These are phyloP conservation scores for Siniperca chuatsi DNA, from an alignment of 2,113 vertebrate species.

Conservation along the genomic window DNA sequence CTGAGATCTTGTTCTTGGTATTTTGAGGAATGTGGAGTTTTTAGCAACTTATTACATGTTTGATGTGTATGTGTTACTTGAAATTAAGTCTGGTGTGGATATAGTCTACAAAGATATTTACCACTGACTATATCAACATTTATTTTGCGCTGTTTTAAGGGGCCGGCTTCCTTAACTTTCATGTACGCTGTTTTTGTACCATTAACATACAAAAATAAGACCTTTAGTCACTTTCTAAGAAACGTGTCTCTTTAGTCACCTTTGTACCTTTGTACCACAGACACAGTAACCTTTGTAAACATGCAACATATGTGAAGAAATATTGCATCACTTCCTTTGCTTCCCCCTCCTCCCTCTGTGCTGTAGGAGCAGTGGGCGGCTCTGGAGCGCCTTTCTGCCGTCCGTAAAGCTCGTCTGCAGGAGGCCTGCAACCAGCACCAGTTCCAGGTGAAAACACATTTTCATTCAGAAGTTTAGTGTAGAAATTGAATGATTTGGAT, in stretches of 20 bases:
- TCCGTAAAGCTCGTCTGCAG: slow-evolving; percentile 91
- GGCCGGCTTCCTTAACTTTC: too few relatives aligned
- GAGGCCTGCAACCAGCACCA: slow-evolving; percentile 94
- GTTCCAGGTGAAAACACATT: slow-evolving; percentile 85
- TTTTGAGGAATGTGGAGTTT: not conserved
- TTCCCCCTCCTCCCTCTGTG: slow-evolving; percentile 23
- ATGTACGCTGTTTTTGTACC: too few relatives aligned
- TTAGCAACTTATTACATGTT: not conserved
- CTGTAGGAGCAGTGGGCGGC: slow-evolving; percentile 93
- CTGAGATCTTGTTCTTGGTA: not conserved
- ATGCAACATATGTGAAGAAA: too few relatives aligned
- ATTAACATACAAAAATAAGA: too few relatives aligned
- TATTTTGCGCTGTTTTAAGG: not conserved
- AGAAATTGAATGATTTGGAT: not conserved
- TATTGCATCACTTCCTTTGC: not conserved
- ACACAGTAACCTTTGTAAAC: too few relatives aligned
- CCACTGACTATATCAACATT: not conserved
- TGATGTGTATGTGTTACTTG: not conserved
- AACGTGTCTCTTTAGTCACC: too few relatives aligned
- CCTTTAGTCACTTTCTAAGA: too few relatives aligned
- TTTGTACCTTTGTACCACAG: too few relatives aligned
- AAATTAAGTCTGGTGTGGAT: not conserved
- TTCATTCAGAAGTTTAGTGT: not conserved
- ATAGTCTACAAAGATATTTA: too few relatives aligned
- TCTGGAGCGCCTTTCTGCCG: slow-evolving; percentile 91